These are phyloP conservation scores for Macrostomum cliftonense DNA, from an alignment of 2,888 invertebrate species.

Conservation along the genomic window DNA sequence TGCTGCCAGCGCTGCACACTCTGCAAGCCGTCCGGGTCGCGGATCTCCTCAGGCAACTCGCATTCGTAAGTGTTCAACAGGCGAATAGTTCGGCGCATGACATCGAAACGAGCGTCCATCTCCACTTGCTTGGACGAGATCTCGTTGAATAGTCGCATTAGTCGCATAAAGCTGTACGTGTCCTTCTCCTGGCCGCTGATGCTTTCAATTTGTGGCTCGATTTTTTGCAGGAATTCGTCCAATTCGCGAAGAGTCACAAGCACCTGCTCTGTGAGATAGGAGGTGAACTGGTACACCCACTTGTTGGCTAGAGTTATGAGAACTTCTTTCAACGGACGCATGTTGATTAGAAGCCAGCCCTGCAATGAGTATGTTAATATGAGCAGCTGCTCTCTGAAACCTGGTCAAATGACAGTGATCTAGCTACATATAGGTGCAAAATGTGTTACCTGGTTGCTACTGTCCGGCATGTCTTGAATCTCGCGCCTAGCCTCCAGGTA, in stretches of 20 bases:
- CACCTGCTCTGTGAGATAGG: constrained; percentile 35
- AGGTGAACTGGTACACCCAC: constrained; percentile 38
- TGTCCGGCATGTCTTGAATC: background rate
- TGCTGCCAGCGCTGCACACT: constrained; percentile 34
- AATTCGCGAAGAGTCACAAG: constrained; percentile 21
- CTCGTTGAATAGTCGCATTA: constrained; percentile 37
- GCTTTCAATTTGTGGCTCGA: constrained; percentile 36
- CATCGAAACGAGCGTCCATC: constrained; percentile 35
- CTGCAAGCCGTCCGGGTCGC: constrained; percentile 21
- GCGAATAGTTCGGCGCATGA: constrained; percentile 33
- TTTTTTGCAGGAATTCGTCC: constrained; percentile 30
- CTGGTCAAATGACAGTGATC: too few relatives aligned
- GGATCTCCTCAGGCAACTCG: constrained; percentile 25
- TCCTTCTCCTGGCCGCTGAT: constrained; percentile 36
- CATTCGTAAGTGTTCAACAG: constrained; percentile 33
- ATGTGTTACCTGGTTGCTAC: background rate
- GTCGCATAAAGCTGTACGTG: constrained; percentile 36
- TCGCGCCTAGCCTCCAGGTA: constrained; percentile 23
- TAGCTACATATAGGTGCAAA: background rate
- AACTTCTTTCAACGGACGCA: constrained; percentile 35
- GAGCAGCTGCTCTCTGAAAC: background rate
- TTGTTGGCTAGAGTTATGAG: constrained; percentile 33
- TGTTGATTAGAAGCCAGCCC: constrained; percentile 33
- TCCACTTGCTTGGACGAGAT: constrained; percentile 19
- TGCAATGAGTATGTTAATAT: background rate